phyloP scores from a whole-genome alignment of 2,797 vertebrate genomes.

The Fistularia commersonii region DNA sequence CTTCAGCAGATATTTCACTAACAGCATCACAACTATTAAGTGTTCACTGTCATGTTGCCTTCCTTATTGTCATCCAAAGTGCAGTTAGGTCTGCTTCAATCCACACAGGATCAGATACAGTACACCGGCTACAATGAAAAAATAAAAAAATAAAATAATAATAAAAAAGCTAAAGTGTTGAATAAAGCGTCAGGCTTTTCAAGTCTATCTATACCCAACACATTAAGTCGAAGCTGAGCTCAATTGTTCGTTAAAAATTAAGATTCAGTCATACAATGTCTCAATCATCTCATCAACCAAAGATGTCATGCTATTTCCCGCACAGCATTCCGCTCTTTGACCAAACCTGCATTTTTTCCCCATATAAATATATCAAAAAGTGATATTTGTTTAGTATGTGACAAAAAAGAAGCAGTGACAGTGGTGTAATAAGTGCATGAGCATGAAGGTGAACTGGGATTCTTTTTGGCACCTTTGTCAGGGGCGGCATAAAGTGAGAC shows the following conservation, averaged over 20 bases:
- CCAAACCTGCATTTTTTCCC: constrained; percentile 7
- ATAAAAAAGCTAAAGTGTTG: constrained; percentile 9
- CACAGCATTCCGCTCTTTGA: not conserved
- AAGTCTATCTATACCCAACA: too few relatives aligned
- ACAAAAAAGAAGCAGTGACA: constrained; percentile 6
- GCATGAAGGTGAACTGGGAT: constrained; percentile 12
- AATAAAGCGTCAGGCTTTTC: too few relatives aligned
- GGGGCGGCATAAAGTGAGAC: not conserved
- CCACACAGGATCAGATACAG: constrained; percentile 6
- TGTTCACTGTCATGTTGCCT: constrained; percentile 14
- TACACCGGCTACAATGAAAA: not conserved
- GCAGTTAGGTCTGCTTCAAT: constrained; percentile 15
- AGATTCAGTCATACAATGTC: too few relatives aligned
- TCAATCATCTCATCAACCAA: too few relatives aligned
- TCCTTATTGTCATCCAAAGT: constrained; percentile 43
- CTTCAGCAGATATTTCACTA: too few relatives aligned
- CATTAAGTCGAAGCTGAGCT: too few relatives aligned
- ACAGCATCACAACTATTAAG: constrained; percentile 8
- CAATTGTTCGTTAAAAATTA: too few relatives aligned
- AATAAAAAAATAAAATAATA: not conserved
- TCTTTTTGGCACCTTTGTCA: constrained; percentile 36
- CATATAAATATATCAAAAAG: constrained; percentile 10
- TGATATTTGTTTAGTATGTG: not conserved
- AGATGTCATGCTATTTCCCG: too few relatives aligned
- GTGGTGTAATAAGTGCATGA: constrained; percentile 2